Evolutionary conservation across 2,113 vertebrate species (phyloP), one percentile per base, ranked within the genome.

Genomic region (Mus spicilegus): DNA sequence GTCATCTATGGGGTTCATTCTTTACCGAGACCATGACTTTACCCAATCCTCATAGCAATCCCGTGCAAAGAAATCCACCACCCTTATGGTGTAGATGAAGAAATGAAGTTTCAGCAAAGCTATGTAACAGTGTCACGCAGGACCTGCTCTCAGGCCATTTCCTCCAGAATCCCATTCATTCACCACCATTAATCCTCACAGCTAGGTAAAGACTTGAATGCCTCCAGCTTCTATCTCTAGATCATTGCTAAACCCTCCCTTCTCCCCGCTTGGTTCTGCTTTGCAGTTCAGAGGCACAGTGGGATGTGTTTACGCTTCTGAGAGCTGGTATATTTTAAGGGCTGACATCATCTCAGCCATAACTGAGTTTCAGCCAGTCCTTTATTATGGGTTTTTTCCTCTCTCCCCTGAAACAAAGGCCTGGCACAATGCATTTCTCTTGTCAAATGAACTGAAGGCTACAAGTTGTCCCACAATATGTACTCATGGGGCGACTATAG

Each of bases 401-500:
- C 7, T 58, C 49, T 87, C 46, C n/a, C 49, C n/a, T 70, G 85
- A 94, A 91, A 72, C 61, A 49, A 77, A 93, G 65, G 58, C 72
- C 67, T 87, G 65, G 84, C 65, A 39, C 28, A 7, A 61, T 73
- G 24, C 63, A 84, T 92, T 93, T 90, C 91, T 90, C 89, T 90
- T 82, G 94, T 97, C 94, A 96, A 84, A 69, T 46, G 42, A 63
- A 92, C 70, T 1, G 10, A 96, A 80, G 77, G 67, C 67, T 95
- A 96, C 33, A 12, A 84, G 87, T 97, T 95, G 89, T 63, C 92
- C 65, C 75, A 91, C 96, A 93, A 77, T 93, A 54, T 54, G 82
- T 91, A 86, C 97, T 97, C 90, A 39, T 26, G 63, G 80, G 72
- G 16, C 33, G 81, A 97, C 93, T 82, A 76, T 87, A 78, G 93